phyloP scores from a whole-genome alignment of 1,140 invertebrate species.

The Leptoteleia sp. region DNA sequence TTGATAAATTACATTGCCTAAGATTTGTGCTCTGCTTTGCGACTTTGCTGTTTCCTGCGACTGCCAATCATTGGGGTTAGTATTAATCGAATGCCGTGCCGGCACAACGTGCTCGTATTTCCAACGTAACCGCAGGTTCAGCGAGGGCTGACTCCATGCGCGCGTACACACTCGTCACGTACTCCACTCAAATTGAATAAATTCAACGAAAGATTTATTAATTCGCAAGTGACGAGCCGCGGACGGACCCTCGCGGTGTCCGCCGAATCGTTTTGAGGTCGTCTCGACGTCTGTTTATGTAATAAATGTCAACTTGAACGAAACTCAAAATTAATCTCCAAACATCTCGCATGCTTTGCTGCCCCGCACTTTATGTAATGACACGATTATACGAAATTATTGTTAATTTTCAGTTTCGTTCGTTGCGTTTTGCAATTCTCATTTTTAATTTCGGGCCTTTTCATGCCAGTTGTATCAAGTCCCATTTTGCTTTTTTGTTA shows the following conservation, averaged over 20 bases:
- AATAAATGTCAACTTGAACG: constrained; percentile 69
- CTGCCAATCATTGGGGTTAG: constrained; percentile 24
- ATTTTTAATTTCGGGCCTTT: too few relatives aligned
- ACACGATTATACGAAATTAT: too few relatives aligned
- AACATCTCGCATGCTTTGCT: too few relatives aligned
- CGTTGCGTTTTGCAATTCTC: too few relatives aligned
- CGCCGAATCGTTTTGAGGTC: constrained; percentile 7
- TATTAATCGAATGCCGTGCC: neutral
- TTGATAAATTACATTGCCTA: constrained; percentile 6
- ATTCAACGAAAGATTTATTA: constrained; percentile 22
- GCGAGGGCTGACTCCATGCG: constrained; percentile 71
- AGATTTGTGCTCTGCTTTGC: neutral
- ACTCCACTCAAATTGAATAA: constrained; percentile 67
- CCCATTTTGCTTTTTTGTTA: too few relatives aligned
- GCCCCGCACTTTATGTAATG: too few relatives aligned
- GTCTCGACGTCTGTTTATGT: constrained; percentile 60
- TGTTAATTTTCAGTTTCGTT: too few relatives aligned
- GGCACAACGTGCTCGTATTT: constrained; percentile 15
- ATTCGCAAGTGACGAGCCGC: constrained; percentile 1
- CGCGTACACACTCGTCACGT: constrained; percentile 72
- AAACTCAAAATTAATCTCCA: constrained; percentile 7
- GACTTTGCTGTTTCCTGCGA: constrained; percentile 4
- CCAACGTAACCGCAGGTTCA: too few relatives aligned
- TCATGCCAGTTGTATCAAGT: too few relatives aligned
- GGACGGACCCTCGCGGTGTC: neutral